Evolutionary conservation across 2,797 vertebrate species (phyloP).

Genomic region (Pelobates cultripes): DNA sequence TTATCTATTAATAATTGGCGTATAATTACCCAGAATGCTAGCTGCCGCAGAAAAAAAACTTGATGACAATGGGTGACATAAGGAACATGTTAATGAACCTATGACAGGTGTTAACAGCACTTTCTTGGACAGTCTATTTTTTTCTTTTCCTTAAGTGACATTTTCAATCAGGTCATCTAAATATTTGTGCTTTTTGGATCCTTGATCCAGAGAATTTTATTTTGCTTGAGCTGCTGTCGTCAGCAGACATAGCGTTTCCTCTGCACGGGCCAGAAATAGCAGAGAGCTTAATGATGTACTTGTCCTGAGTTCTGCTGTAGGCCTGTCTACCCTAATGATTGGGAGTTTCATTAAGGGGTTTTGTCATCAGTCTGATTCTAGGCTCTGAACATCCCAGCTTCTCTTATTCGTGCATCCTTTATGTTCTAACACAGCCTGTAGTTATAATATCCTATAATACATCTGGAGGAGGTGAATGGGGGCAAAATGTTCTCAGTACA

Average conservation of each 20-base stretch:
- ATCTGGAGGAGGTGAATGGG: background rate
- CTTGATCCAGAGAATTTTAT: slow-evolving; percentile 17
- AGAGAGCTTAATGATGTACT: slow-evolving; percentile 42
- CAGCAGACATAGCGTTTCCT: slow-evolving; percentile 29
- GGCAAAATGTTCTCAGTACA: too few relatives aligned
- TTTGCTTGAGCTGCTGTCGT: slow-evolving; percentile 13
- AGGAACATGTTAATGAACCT: background rate
- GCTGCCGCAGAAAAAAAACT: background rate
- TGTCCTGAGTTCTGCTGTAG: slow-evolving; percentile 38
- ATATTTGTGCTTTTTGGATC: slow-evolving; percentile 39
- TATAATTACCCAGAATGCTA: background rate
- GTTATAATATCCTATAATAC: slow-evolving; percentile 17
- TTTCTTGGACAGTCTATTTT: background rate
- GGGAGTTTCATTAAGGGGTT: slow-evolving; percentile 43
- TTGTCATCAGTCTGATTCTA: slow-evolving; percentile 37
- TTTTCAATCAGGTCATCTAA: slow-evolving; percentile 9
- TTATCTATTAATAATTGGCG: background rate
- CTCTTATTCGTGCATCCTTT: slow-evolving; percentile 20
- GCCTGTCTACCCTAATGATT: slow-evolving; percentile 46
- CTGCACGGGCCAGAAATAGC: slow-evolving; percentile 36
- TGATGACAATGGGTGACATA: background rate
- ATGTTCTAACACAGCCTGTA: slow-evolving; percentile 12
- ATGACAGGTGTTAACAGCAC: background rate
- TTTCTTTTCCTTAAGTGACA: background rate
- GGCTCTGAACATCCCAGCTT: slow-evolving; percentile 30